Percentiles rank a stretch among this genome's conserved stretches.
These are phyloP conservation scores for Lithodes maja DNA, from an alignment of 2,888 invertebrate species.

Conservation along the genomic window DNA sequence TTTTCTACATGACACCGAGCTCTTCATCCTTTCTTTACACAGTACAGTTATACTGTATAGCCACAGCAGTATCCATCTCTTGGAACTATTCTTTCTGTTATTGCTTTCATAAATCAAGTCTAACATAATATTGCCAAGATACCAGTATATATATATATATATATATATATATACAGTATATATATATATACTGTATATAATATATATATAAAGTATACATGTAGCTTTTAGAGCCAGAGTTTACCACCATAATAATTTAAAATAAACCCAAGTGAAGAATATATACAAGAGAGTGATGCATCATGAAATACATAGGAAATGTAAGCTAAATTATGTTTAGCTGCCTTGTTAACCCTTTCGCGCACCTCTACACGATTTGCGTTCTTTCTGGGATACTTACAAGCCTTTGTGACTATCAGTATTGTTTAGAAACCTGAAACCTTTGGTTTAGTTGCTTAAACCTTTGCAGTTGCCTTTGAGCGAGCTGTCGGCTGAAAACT, in stretches of 20 bases:
- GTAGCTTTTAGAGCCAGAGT: background rate
- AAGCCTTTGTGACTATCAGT: too few relatives aligned
- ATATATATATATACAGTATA: background rate
- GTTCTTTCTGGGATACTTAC: too few relatives aligned
- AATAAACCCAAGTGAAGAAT: background rate
- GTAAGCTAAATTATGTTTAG: too few relatives aligned
- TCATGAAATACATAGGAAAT: too few relatives aligned
- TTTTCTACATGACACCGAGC: background rate
- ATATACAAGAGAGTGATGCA: background rate
- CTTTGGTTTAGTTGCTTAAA: too few relatives aligned
- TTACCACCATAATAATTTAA: slow-evolving; percentile 5
- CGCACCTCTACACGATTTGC: too few relatives aligned
- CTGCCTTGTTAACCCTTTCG: too few relatives aligned
- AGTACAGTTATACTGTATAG: background rate
- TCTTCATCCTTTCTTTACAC: background rate
- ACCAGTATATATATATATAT: background rate
- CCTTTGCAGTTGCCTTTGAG: too few relatives aligned
- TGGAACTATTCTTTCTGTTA: background rate
- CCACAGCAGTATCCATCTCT: background rate
- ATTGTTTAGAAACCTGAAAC: too few relatives aligned
- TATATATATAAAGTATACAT: background rate
- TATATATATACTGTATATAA: background rate
- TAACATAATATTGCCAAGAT: background rate
- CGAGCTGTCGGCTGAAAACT: too few relatives aligned
- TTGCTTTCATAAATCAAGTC: background rate